A percentile compares a stretch with the other conserved stretches of the same genome.
phyloP scores from a whole-genome alignment of 2,888 invertebrate genomes.

The Cremastinae sp. region DNA sequence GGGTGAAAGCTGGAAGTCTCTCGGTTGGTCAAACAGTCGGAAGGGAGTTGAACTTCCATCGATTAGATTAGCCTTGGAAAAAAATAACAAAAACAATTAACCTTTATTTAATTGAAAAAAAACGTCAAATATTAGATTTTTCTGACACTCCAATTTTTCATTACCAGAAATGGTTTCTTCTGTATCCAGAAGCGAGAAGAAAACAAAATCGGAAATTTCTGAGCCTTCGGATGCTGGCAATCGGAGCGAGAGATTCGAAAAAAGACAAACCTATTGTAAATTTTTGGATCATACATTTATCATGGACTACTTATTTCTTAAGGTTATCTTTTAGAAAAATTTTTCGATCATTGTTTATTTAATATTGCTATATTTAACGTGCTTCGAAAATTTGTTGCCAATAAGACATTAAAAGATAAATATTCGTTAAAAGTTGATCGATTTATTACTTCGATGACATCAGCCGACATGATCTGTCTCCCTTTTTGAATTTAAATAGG shows the following conservation, averaged over 20 bases:
- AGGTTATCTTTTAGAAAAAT: too few relatives aligned
- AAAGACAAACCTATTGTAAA: conserved; percentile 27
- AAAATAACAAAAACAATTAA: not conserved
- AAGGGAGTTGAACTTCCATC: not conserved
- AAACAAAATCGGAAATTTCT: conserved; percentile 20
- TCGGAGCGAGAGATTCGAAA: conserved; percentile 9
- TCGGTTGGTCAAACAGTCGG: conserved; percentile 36
- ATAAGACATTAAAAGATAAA: too few relatives aligned
- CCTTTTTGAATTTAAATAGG: too few relatives aligned
- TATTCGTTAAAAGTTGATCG: too few relatives aligned
- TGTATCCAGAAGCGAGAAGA: conserved; percentile 20
- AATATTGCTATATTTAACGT: too few relatives aligned
- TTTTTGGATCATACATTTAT: conserved; percentile 9
- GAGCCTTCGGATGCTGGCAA: not conserved
- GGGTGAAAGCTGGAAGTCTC: conserved; percentile 21
- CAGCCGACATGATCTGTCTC: too few relatives aligned
- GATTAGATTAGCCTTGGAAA: conserved; percentile 14
- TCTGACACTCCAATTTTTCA: not conserved
- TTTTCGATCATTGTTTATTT: too few relatives aligned
- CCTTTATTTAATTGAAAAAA: conserved; percentile 3
- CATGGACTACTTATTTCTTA: not conserved
- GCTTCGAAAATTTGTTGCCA: too few relatives aligned
- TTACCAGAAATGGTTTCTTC: conserved; percentile 26
- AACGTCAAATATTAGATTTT: not conserved
- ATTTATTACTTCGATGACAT: too few relatives aligned